Evolutionary conservation across 2,113 vertebrate genomes (phyloP), one percentile per base, ranked within the genome.

Genomic region (Apeltes quadracus): DNA sequence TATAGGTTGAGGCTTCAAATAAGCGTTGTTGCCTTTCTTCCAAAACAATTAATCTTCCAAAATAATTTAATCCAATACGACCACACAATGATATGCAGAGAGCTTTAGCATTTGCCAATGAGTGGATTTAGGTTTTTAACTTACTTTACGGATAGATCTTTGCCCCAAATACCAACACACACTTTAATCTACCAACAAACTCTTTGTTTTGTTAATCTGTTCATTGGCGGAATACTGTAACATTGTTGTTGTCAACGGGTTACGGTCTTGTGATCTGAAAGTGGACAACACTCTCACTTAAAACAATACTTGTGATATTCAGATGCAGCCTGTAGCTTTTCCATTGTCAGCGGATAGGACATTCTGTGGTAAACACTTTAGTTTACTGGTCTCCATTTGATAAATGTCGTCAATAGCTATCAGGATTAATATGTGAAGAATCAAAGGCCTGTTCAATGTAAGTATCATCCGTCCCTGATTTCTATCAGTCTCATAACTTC

Each of bases 191-290:
- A 62, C 69, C 68, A 85, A 59, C 55, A 80, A 29, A 77, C 77
- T 84, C 80, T 87, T 88, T 79, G 58, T 84, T 48, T 22, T 66
- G 72, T 73, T 86, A 89, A 91, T 87, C 87, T 39, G 65, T 74
- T 82, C 54, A 85, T 65, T 85, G 66, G 61, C 62, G 65, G 51
- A 72, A 77, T 76, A 41, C 39, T 75, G n/a, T 51, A 66, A 41
- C 18, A 36, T 46, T 84, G 55, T 78, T 76, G 61, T 76, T 82
- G 70, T 82, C 79, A 78, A 75, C 63, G 61, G 64, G 13, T 1
- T 80, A 7, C 38, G 38, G n/a, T 15, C 5, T 1, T 20, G n/a
- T 10, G 15, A 55, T 56, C 29, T 63, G 34, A 55, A 2, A 68
- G 14, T 56, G 16, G n/a, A 44, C 16, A 64, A 36, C 48, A 22